These are phyloP conservation scores for Aldrovandia affinis DNA, from an alignment of 2,797 vertebrate genomes.

Conservation along the genomic window DNA sequence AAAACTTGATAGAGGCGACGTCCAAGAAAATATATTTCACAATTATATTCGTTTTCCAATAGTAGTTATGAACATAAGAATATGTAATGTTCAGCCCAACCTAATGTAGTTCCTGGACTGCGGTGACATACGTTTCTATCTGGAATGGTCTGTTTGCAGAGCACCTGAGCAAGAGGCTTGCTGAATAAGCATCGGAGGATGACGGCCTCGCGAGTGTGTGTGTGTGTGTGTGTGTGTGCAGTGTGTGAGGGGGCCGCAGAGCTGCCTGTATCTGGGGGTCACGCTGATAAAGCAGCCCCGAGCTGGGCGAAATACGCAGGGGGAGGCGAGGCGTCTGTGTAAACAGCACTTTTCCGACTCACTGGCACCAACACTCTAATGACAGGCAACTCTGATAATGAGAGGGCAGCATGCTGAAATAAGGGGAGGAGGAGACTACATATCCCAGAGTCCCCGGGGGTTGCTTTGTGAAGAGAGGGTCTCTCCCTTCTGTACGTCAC, in stretches of 20 bases:
- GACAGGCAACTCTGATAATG: slow-evolving; percentile 21
- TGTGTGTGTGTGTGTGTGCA: neutral
- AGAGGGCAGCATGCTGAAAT: slow-evolving; percentile 10
- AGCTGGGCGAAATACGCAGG: neutral
- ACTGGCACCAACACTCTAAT: slow-evolving; percentile 20
- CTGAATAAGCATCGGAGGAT: neutral
- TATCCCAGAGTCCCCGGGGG: slow-evolving; percentile 18
- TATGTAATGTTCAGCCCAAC: too few species aligned
- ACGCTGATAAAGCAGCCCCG: neutral
- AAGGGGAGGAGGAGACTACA: neutral
- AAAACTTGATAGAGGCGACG: too few species aligned
- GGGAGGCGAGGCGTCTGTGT: slow-evolving; percentile 9
- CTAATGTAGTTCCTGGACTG: neutral
- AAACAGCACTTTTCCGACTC: slow-evolving; percentile 26
- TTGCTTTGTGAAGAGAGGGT: slow-evolving; percentile 14
- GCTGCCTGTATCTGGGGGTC: neutral
- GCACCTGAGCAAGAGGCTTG: neutral
- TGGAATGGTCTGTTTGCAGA: neutral
- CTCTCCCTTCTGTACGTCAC: slow-evolving; percentile 53
- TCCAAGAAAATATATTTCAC: too few species aligned
- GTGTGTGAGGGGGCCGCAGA: neutral
- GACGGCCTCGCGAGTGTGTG: neutral
- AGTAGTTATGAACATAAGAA: too few species aligned
- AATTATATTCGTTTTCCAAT: too few species aligned
- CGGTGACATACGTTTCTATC: too few species aligned